Percentiles rank a stretch among this genome's conserved stretches.
These are phyloP conservation scores for Neodiprion virginianus DNA, from an alignment of 1,140 invertebrate genomes.

Conservation along the genomic window DNA sequence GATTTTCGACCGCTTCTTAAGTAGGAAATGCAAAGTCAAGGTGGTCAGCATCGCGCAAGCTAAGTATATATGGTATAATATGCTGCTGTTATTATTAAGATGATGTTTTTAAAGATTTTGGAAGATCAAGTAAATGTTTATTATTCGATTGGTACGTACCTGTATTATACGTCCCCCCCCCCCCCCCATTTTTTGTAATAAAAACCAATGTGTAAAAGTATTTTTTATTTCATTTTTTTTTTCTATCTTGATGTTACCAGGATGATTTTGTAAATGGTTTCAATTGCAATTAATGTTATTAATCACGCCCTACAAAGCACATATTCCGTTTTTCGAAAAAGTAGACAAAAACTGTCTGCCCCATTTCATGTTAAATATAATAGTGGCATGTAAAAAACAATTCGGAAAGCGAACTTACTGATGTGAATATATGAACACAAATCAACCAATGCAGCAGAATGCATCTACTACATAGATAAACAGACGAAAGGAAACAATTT, in stretches of 20 bases:
- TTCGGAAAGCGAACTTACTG: neutral
- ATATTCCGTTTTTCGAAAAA: neutral
- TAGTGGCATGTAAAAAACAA: neutral
- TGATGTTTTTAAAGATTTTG: no score
- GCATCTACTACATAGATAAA: neutral
- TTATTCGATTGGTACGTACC: no score
- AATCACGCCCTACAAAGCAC: constrained; percentile 4
- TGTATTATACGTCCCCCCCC: no score
- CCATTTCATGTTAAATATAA: neutral
- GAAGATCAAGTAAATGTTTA: no score
- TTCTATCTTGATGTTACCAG: neutral
- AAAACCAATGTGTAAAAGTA: neutral
- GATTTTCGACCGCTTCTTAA: no score
- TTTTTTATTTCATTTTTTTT: neutral
- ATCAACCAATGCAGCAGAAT: neutral
- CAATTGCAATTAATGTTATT: neutral
- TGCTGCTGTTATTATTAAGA: no score
- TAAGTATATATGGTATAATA: no score
- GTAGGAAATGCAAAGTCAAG: no score
- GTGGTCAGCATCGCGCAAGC: no score
- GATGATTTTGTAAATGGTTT: constrained; percentile 1
- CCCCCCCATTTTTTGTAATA: no score
- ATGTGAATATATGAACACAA: neutral
- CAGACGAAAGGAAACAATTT: constrained; percentile 3
- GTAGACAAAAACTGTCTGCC: neutral